Conservation (phyloP, 2,113 vertebrate species). For the Pseudolaguvia tuberculata region DNA sequence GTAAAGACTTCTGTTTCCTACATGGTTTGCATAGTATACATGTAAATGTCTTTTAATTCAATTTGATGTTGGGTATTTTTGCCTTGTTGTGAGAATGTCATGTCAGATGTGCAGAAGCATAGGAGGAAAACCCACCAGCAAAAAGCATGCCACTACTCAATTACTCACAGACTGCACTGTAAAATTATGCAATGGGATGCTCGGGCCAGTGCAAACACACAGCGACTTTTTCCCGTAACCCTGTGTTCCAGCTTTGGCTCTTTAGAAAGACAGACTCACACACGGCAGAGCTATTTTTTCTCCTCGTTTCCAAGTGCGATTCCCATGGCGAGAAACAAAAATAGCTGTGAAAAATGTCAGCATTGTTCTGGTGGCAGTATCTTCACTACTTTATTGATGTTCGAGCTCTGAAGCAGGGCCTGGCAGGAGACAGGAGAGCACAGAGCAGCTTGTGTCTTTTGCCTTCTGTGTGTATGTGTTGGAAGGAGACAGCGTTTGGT, state of each 20-base stretch:
- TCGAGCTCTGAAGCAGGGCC: background rate
- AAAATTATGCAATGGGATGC: conserved; percentile 49
- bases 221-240: conserved; percentile 60
- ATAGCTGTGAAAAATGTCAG: conserved; percentile 26
- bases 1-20: background rate
- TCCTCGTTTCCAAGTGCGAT: conserved; percentile 45
- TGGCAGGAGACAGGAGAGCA: conserved; percentile 19
- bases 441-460: conserved; percentile 31
- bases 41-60: conserved; percentile 12
- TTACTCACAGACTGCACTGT: conserved; percentile 39
- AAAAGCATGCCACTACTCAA: conserved; percentile 13
- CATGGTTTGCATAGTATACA: background rate
- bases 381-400: conserved; percentile 24
- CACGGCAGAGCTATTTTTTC: conserved; percentile 24
- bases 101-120: background rate
- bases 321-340: conserved; percentile 51
- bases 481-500: conserved; percentile 12
- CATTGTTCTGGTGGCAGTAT: conserved; percentile 32
- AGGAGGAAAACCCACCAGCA: conserved; percentile 2
- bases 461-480: conserved; percentile 8
- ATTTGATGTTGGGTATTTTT: conserved; percentile 16
- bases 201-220: conserved; percentile 61
- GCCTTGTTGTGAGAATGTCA: background rate
- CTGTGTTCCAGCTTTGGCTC: conserved; percentile 59
- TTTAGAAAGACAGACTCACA: conserved; percentile 46